Evolutionary conservation across 2,888 invertebrate genomes (phyloP), one percentile per base, ranked within the genome.

Genomic region (Chouioia cunea): DNA sequence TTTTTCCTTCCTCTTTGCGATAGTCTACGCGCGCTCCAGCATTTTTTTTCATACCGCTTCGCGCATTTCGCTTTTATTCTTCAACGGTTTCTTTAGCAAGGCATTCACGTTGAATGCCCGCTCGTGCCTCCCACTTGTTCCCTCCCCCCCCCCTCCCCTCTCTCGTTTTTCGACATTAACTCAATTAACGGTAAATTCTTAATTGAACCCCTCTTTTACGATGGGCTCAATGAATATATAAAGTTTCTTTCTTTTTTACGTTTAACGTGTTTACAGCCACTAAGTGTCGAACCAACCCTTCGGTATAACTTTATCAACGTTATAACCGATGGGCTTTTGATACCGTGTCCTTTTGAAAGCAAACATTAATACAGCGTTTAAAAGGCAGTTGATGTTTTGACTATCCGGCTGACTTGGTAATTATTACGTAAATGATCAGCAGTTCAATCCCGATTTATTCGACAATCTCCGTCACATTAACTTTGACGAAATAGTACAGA

Each of bases 181-280:
- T 73, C 69, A 62, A 73, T 73, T 73, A 65, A 65, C 68, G 67
- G 57, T 53, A 53, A 57, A 68, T 53, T 71, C 65, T 71, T 70
- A 71, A 71, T 71, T 65, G 73, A 65, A 63, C 69, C 48, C 64
- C 59, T 23, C 15, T 48, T 20, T 20, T 36, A 20, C 53, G 52
- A 62, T 8, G 12, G 4, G 52, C 59, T 73, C 20, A 73, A 66
- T 63, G 16, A 23, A 54, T 50, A 65, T 72, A 54, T 62, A 64
- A 65, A 16, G 18, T 59, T 50, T 48, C 50, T n/a, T 60, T 50
- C 36, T 20, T 50, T 56, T 57, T 12, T 10, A 12, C 36, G 36
- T 36, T 57, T 58, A 43, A 57, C 36, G 36, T 56, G 52, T 58
- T 67, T 16, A 22, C 53, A 10, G 48, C 15, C 57, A 59, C 16